A percentile compares a stretch with the other conserved stretches of the same genome.
Conservation (phyloP, 2,797 vertebrate species). For the Fistularia tabacaria region DNA sequence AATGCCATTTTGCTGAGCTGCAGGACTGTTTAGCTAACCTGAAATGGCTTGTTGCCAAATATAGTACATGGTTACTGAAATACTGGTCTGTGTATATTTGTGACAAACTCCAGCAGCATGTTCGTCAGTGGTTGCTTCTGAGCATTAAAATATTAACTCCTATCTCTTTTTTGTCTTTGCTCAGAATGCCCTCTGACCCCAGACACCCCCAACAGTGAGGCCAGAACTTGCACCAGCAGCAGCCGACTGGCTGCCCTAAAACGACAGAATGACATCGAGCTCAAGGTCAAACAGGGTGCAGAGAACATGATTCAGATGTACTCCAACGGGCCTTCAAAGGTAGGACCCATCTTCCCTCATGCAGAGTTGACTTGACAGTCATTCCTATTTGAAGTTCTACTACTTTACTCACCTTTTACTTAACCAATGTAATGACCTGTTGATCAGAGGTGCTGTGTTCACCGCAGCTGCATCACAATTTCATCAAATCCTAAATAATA, state of each 20-base stretch:
- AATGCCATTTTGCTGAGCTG: slow-evolving; percentile 15
- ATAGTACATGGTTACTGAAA: slow-evolving; percentile 13
- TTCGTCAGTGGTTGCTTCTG: slow-evolving; percentile 16
- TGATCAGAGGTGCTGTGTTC: too few species aligned
- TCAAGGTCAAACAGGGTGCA: slow-evolving; percentile 96
- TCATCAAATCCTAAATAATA: too few species aligned
- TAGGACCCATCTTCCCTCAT: slow-evolving; percentile 42
- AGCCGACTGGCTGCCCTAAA: slow-evolving; percentile 88
- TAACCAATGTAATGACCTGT: too few species aligned
- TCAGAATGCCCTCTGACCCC: slow-evolving; percentile 92
- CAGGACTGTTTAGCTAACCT: slow-evolving; percentile 25
- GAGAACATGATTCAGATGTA: slow-evolving; percentile 99
- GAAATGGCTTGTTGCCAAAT: slow-evolving; percentile 33
- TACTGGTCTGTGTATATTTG: slow-evolving; percentile 23
- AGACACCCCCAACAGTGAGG: slow-evolving; percentile 91
- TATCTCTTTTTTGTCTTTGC: slow-evolving; percentile 6
- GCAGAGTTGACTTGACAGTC: too few species aligned
- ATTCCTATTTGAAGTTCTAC: too few species aligned
- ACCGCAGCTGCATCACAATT: too few species aligned
- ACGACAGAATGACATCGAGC: slow-evolving; percentile 94
- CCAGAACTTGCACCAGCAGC: slow-evolving; percentile 82
- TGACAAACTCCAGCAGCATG: slow-evolving; percentile 16
- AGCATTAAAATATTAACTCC: background rate
- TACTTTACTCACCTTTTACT: too few species aligned
- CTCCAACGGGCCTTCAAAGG: slow-evolving; percentile 94